Conservation (phyloP, 92 coral and sea anemone genomes). For the Epizoanthus scotinus region DNA sequence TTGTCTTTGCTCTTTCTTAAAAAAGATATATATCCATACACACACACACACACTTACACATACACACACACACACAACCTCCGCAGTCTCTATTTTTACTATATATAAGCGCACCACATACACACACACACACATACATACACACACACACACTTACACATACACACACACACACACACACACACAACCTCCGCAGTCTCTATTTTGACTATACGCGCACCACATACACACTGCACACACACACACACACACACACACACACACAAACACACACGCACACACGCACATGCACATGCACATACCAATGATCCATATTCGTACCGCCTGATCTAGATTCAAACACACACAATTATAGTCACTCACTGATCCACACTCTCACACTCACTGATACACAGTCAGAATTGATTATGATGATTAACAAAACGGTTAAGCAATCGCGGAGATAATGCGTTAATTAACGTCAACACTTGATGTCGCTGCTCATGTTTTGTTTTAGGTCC, state of each 20-base stretch:
- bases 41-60: background rate
- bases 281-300: background rate
- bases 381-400: no score
- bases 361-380: background rate
- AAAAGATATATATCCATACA: background rate
- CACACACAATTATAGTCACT: no score
- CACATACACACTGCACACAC: no score
- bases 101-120: background rate
- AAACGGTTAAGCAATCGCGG: background rate
- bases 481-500: conserved; percentile 45
- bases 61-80: background rate
- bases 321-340: no score
- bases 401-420: no score
- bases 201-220: background rate
- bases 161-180: background rate
- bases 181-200: background rate
- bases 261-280: no score
- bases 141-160: background rate
- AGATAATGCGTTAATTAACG: no score
- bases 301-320: no score
- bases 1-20: background rate
- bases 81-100: background rate
- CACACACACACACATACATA: background rate
- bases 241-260: no score
- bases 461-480: background rate